Evolutionary conservation across 2,888 invertebrate species (phyloP), one percentile per base, ranked within the genome.

Genomic region (Zeuzera pyrina): DNA sequence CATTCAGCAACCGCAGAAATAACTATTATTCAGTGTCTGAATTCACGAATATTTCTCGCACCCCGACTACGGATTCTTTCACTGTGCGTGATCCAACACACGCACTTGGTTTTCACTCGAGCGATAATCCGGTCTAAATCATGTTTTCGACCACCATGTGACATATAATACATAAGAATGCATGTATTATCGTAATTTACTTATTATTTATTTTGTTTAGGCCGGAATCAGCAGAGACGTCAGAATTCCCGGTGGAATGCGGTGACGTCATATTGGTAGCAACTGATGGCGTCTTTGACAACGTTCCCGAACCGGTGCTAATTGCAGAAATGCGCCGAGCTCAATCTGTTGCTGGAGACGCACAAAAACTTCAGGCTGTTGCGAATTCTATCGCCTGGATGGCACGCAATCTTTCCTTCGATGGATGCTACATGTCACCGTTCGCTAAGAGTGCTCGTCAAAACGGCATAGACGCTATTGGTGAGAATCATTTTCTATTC

Each of bases 281-380:
- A 13, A 98, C 98, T 1, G 98, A 99, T 78, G 98, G 98, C 32
- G 94, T 99, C 34, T 99, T 98, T 83, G 98, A 99, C 84, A 98
- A 98, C 83, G 91, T 98, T 53, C 96, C 97, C 38, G 95, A 95
- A 57, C 90, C 91, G 45, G 87, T 97, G 65, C 88, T 98, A 56
- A 86, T 97, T 48, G 91, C 92, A 30, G 94, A 96, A 76, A 87
- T 98, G 76, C 83, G 88, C 47, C 88, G 91, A 69, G 89, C 89
- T 37, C 60, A 62, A 35, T 57, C 48, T 2, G 42, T 58, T 11
- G 60, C 58, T 2, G 67, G 63, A 13, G 92, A 93, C 73, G 88
- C 92, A 26, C 86, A 87, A 43, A 86, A 88, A 52, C 85, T 97
- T 49, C 97, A 97, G 76, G 91, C 89, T 52, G 94, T 95, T 39